phyloP scores from a whole-genome alignment of 2,797 vertebrate species.

The Ceyx erithaca region DNA sequence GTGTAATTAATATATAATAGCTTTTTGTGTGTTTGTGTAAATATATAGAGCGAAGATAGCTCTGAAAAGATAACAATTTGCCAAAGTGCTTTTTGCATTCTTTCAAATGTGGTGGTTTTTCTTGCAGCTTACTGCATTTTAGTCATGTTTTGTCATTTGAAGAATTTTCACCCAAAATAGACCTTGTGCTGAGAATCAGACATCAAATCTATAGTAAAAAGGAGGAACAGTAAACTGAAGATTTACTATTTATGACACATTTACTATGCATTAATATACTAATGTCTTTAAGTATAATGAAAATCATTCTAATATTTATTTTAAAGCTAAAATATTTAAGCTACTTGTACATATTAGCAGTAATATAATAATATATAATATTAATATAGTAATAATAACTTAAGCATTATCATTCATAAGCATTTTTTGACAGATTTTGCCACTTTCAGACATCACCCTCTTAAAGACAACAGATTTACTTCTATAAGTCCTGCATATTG shows the following conservation, averaged over 20 bases:
- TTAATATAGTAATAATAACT: too few relatives aligned
- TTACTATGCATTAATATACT: not conserved
- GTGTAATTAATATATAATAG: constrained; percentile 63
- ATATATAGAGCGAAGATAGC: constrained; percentile 60
- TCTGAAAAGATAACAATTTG: not conserved
- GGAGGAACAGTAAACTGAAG: not conserved
- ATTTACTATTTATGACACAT: not conserved
- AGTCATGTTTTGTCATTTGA: constrained; percentile 41
- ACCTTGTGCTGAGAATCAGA: not conserved
- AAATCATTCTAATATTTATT: not conserved
- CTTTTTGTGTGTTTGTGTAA: constrained; percentile 60
- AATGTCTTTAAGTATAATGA: not conserved
- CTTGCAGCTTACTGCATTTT: constrained; percentile 24
- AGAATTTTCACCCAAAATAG: constrained; percentile 34
- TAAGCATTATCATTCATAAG: not conserved
- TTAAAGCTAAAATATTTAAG: not conserved
- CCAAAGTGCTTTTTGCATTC: constrained; percentile 2
- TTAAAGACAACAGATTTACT: not conserved
- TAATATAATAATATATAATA: too few relatives aligned
- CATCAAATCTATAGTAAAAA: not conserved
- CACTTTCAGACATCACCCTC: not conserved
- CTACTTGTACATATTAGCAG: not conserved
- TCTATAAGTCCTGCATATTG: not conserved
- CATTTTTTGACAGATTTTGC: not conserved
- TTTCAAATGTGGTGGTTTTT: constrained; percentile 38